phyloP scores from a whole-genome alignment of 2,797 vertebrate genomes.

The Enteromius paludinosus region DNA sequence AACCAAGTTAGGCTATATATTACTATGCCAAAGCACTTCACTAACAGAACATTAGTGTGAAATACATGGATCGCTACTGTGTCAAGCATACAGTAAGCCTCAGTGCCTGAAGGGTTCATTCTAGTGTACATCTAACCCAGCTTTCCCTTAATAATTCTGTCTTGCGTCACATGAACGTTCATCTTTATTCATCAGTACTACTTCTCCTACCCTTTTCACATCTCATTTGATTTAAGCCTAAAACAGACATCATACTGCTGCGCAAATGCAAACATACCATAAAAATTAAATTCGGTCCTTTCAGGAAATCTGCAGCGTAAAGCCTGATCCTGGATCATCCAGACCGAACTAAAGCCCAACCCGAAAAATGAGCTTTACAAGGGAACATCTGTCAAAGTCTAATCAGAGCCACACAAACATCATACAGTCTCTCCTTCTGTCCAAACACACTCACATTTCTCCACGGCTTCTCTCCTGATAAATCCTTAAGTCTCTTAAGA shows the following conservation, averaged over 20 bases:
- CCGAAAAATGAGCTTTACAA: slow-evolving; percentile 68
- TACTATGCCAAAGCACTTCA: slow-evolving; percentile 33
- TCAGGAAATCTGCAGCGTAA: slow-evolving; percentile 45
- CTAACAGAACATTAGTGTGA: slow-evolving; percentile 25
- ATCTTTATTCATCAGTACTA: slow-evolving; percentile 35
- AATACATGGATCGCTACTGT: slow-evolving; percentile 9
- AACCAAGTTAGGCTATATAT: slow-evolving; percentile 18
- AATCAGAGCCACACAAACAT: slow-evolving; percentile 52
- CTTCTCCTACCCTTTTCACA: background rate
- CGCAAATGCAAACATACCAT: slow-evolving; percentile 16
- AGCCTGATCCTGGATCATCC: slow-evolving; percentile 58
- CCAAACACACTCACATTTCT: slow-evolving; percentile 3
- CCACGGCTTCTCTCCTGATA: background rate
- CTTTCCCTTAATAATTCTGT: slow-evolving; percentile 33
- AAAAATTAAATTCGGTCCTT: slow-evolving; percentile 47
- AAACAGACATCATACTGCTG: slow-evolving; percentile 44
- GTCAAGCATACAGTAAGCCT: slow-evolving; percentile 18
- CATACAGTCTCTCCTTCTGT: slow-evolving; percentile 28
- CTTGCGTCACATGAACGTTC: slow-evolving; percentile 18
- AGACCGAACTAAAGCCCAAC: slow-evolving; percentile 37
- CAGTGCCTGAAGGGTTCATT: slow-evolving; percentile 21
- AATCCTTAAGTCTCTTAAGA: slow-evolving; percentile 1
- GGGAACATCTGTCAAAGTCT: slow-evolving; percentile 66
- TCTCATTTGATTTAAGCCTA: slow-evolving; percentile 29
- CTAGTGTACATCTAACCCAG: slow-evolving; percentile 19